phyloP scores from a whole-genome alignment of 1,140 invertebrate genomes.

The Pararge aegeria region DNA sequence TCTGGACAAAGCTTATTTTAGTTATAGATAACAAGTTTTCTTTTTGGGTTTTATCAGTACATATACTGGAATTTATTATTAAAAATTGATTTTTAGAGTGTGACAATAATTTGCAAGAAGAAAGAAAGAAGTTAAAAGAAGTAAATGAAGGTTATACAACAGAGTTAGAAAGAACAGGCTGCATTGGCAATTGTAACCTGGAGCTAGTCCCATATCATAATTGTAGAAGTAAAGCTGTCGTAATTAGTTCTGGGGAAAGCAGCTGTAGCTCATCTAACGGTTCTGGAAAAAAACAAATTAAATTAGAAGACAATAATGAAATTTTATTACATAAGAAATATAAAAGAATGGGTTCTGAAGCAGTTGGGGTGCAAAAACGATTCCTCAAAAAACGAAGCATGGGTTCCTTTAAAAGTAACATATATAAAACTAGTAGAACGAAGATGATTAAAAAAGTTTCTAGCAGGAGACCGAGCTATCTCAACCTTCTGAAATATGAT shows the following conservation, averaged over 20 bases:
- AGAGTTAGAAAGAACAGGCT: not conserved
- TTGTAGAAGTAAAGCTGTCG: not conserved
- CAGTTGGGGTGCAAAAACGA: not conserved
- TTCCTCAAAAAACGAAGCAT: not conserved
- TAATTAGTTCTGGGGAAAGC: not conserved
- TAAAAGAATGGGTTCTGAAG: not conserved
- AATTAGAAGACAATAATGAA: not conserved
- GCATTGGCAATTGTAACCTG: not conserved
- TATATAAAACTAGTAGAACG: constrained; percentile 28
- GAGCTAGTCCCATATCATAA: not conserved
- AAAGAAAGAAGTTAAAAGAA: not conserved
- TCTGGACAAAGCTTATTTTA: too few species aligned
- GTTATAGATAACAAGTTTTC: too few species aligned
- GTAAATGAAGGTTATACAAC: not conserved
- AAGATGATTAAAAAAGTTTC: constrained; percentile 35
- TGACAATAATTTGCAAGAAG: not conserved
- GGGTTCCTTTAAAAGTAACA: constrained; percentile 20
- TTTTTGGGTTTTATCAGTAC: too few species aligned
- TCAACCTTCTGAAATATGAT: constrained; percentile 36
- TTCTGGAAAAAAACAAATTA: not conserved
- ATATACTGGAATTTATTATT: too few species aligned
- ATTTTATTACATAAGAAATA: not conserved
- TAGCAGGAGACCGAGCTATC: constrained; percentile 33
- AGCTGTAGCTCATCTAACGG: not conserved
- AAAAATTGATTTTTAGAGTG: constrained; percentile 1